Conservation (phyloP, 2,888 invertebrate species). For the Tineola bisselliella region DNA sequence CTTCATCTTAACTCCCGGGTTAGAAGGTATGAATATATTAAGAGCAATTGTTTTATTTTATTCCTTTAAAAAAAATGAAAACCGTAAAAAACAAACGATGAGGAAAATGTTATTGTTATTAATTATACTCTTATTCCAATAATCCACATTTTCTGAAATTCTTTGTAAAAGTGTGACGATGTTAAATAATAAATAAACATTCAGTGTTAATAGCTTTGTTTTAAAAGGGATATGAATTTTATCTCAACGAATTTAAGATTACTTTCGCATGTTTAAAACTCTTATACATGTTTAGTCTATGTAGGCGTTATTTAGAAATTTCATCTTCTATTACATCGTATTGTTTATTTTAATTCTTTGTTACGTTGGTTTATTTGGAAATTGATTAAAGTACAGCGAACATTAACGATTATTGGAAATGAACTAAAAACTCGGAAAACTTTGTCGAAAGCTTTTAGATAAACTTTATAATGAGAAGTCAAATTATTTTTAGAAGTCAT, state of each 20-base stretch:
- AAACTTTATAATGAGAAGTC: not conserved
- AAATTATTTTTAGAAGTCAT: not conserved
- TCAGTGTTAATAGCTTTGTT: not conserved
- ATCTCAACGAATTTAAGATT: not conserved
- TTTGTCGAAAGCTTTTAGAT: not conserved
- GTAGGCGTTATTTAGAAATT: not conserved
- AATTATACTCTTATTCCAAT: not conserved
- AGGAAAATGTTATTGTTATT: not conserved
- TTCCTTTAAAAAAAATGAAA: too few relatives aligned
- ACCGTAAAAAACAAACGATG: not conserved
- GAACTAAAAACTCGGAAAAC: not conserved
- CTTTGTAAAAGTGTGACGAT: not conserved
- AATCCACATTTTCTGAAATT: not conserved
- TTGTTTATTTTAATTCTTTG: too few relatives aligned
- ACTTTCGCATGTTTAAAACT: not conserved
- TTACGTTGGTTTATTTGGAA: not conserved
- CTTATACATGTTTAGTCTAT: not conserved
- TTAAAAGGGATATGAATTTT: not conserved
- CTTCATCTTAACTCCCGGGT: too few relatives aligned
- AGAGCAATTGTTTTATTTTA: too few relatives aligned
- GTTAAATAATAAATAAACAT: not conserved
- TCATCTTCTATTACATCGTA: not conserved
- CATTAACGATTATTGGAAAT: not conserved
- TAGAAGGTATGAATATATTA: too few relatives aligned
- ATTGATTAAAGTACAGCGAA: not conserved